These are phyloP conservation scores for Hydrolagus affinis DNA, from an alignment of 2,113 vertebrate genomes.

Conservation along the genomic window DNA sequence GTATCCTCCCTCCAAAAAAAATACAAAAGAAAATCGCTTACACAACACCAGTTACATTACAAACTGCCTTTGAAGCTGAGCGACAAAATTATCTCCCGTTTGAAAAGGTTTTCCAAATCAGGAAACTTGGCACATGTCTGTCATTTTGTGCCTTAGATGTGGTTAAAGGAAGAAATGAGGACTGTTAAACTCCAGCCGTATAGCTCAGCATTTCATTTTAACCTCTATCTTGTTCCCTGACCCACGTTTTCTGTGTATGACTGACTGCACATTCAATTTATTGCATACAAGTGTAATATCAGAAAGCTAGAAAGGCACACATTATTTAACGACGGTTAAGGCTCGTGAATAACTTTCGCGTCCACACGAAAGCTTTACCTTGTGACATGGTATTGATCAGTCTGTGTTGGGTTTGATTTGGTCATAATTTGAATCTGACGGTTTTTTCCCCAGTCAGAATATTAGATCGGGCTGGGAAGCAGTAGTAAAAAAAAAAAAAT, in stretches of 20 bases:
- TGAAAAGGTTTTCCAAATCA: constrained; percentile 4
- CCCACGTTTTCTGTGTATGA: background rate
- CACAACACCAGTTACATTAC: background rate
- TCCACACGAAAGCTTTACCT: constrained; percentile 1
- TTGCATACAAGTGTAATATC: constrained; percentile 27
- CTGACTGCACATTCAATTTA: constrained; percentile 2
- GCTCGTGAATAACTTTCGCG: background rate
- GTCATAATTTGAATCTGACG: background rate
- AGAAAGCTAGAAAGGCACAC: constrained; percentile 14
- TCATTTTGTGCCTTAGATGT: constrained; percentile 21
- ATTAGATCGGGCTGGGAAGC: background rate
- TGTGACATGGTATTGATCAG: constrained; percentile 12
- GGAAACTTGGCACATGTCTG: constrained; percentile 23
- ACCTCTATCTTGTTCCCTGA: background rate
- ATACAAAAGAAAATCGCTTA: background rate
- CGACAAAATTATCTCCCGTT: background rate
- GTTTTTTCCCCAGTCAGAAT: background rate
- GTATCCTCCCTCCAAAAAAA: background rate
- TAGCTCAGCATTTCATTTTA: background rate
- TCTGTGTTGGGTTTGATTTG: background rate
- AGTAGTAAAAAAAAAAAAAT: background rate
- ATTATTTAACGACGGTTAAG: constrained; percentile 1
- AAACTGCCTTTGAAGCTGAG: constrained; percentile 14
- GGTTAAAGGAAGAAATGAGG: constrained; percentile 3
- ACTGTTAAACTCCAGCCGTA: background rate